Conservation (phyloP, 1,140 invertebrate species). For the Ectropis grisescens region DNA sequence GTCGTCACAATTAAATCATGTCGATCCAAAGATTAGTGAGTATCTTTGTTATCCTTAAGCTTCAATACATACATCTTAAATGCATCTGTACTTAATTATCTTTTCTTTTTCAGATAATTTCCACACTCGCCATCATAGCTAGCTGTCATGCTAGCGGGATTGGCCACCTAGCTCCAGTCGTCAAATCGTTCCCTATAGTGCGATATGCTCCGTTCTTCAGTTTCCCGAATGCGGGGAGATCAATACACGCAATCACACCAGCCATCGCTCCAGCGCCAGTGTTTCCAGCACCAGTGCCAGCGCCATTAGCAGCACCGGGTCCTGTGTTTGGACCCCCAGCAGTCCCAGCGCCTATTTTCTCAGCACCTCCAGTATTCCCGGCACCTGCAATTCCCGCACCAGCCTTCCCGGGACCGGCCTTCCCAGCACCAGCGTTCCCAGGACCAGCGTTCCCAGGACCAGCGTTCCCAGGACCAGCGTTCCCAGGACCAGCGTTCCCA, state of each 20-base stretch:
- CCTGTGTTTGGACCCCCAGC: too few relatives aligned
- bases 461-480: too few relatives aligned
- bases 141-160: constrained; percentile 51
- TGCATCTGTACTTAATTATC: too few relatives aligned
- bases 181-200: constrained; percentile 43
- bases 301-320: constrained; percentile 20
- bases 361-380: constrained; percentile 21
- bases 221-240: constrained; percentile 44
- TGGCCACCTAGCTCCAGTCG: constrained; percentile 33
- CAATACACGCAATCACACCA: constrained; percentile 50
- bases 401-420: too few relatives aligned
- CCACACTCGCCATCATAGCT: constrained; percentile 35
- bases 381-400: constrained; percentile 21
- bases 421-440: too few relatives aligned
- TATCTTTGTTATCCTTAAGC: too few relatives aligned
- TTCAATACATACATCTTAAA: too few relatives aligned
- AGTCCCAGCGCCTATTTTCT: constrained; percentile 17
- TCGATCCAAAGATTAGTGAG: constrained; percentile 52
- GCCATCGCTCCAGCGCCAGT: constrained; percentile 11
- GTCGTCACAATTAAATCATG: constrained; percentile 39
- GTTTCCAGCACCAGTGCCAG: constrained; percentile 14
- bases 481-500: too few relatives aligned
- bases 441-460: too few relatives aligned
- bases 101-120: constrained; percentile 39
- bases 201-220: constrained; percentile 61